phyloP scores from a whole-genome alignment of 1,140 invertebrate genomes.

The Contarinia nasturtii region DNA sequence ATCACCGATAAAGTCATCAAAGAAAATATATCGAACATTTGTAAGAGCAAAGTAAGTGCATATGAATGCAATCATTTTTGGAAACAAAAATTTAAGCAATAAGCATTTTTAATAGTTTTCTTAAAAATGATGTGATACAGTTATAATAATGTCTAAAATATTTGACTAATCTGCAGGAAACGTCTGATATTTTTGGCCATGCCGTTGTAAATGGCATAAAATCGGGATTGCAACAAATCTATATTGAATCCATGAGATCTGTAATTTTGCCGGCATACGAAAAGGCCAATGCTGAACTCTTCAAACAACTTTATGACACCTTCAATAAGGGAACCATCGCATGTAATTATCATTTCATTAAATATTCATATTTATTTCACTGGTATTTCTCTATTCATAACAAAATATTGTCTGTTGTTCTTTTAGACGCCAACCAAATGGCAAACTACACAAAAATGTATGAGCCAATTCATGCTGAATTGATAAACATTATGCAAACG shows the following conservation, averaged over 20 bases:
- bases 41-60: constrained; percentile 42
- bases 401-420: constrained; percentile 2
- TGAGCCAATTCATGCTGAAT: constrained; percentile 17
- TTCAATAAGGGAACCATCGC: constrained; percentile 73
- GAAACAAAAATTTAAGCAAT: too few relatives aligned
- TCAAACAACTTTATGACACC: constrained; percentile 67
- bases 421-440: constrained; percentile 28
- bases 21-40: constrained; percentile 57
- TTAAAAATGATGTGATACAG: not conserved
- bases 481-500: constrained; percentile 1
- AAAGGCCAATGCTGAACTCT: constrained; percentile 64
- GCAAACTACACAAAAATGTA: constrained; percentile 24
- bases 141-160: too few relatives aligned
- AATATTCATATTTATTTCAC: constrained; percentile 1
- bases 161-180: constrained; percentile 26
- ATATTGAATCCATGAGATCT: constrained; percentile 51
- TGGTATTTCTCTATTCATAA: constrained; percentile 4
- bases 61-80: not conserved
- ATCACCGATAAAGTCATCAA: constrained; percentile 52
- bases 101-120: too few relatives aligned
- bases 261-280: constrained; percentile 68
- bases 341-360: constrained; percentile 32
- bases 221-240: constrained; percentile 15
- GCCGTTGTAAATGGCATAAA: constrained; percentile 37
- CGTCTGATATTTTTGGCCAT: constrained; percentile 51